Evolutionary conservation across 2,797 vertebrate genomes (phyloP).

Genomic region (Anableps anableps): DNA sequence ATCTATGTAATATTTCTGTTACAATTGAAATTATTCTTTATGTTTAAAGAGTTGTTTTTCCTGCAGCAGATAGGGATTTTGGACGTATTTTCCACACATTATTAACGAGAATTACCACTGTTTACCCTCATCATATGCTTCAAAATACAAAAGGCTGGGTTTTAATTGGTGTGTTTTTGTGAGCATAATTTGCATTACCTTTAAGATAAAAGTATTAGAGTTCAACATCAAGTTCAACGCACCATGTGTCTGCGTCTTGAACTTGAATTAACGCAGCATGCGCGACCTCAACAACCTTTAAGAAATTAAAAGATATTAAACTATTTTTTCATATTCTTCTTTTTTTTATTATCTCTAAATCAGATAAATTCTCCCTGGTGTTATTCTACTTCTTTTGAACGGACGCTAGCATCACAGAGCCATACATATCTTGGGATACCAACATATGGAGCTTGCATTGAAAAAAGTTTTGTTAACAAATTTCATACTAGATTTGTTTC

Average conservation of each 20-base stretch:
- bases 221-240: slow-evolving; percentile 78
- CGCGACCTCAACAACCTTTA: not conserved
- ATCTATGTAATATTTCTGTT: not conserved
- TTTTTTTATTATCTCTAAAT: not conserved
- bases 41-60: not conserved
- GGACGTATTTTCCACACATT: not conserved
- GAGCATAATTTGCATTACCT: slow-evolving; percentile 5
- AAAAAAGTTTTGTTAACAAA: not conserved
- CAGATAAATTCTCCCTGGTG: not conserved
- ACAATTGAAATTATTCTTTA: not conserved
- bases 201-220: slow-evolving; percentile 50
- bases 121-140: slow-evolving; percentile 6
- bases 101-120: not conserved
- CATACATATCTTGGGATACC: too few species aligned
- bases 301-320: not conserved
- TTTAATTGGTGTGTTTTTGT: slow-evolving; percentile 16
- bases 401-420: not conserved
- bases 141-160: not conserved
- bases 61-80: not conserved
- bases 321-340: not conserved
- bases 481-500: not conserved
- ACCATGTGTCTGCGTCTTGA: slow-evolving; percentile 50
- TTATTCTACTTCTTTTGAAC: too few species aligned
- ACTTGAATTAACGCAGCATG: slow-evolving; percentile 52
- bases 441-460: not conserved